Percentiles rank a stretch among this genome's conserved stretches.
These are phyloP conservation scores for Amphilophus citrinellus DNA, from an alignment of 2,113 vertebrate species.

Conservation along the genomic window DNA sequence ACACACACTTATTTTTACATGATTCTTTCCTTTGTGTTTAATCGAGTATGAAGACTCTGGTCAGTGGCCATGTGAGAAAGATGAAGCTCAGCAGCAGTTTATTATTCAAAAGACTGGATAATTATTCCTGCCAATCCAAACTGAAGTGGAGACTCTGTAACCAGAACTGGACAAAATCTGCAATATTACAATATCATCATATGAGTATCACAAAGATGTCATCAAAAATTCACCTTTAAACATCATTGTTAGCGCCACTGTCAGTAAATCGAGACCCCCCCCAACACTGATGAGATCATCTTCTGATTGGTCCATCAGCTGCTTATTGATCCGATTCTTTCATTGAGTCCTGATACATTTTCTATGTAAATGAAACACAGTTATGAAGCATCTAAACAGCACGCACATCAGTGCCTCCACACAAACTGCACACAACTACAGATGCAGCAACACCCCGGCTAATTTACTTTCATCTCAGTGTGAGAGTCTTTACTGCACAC, in stretches of 20 bases:
- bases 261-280: too few species aligned
- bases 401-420: not conserved
- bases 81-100: not conserved
- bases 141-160: too few species aligned
- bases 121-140: not conserved
- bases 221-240: too few species aligned
- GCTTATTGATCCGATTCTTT: not conserved
- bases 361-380: too few species aligned
- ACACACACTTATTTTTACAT: too few species aligned
- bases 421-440: not conserved
- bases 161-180: too few species aligned
- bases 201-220: too few species aligned
- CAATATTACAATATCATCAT: too few species aligned
- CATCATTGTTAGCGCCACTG: too few species aligned
- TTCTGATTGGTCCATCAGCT: not conserved
- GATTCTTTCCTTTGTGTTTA: too few species aligned
- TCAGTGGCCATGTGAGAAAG: not conserved
- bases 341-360: not conserved
- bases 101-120: not conserved
- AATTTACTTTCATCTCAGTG: not conserved
- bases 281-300: too few species aligned
- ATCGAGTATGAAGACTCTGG: too few species aligned
- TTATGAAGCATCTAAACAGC: not conserved
- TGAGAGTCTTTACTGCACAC: not conserved
- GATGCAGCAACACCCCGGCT: fast-evolving